Conservation (phyloP, 2,888 invertebrate species). For the Octonoba sinensis region DNA sequence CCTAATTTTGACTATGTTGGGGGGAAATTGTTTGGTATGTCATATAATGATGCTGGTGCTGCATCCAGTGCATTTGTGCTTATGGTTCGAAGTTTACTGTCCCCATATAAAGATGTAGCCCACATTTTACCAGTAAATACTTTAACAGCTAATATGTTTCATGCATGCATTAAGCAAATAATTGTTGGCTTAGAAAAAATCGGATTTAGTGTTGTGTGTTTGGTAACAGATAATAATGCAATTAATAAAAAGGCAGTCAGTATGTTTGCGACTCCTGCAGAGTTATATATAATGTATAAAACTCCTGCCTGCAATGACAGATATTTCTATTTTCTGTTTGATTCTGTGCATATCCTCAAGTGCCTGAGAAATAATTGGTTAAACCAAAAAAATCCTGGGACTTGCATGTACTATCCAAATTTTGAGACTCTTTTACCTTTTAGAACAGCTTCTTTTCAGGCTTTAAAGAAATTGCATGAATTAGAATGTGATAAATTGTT, state of each 20-base stretch:
- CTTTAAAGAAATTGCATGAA: not conserved
- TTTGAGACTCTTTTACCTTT: constrained; percentile 4
- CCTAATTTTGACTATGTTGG: constrained; percentile 16
- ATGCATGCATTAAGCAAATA: not conserved
- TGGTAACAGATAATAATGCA: constrained; percentile 1
- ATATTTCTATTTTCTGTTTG: constrained; percentile 6
- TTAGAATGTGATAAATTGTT: no score
- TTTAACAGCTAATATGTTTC: not conserved
- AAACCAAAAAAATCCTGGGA: constrained; percentile 5
- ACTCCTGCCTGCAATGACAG: not conserved
- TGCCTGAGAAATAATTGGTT: constrained; percentile 34
- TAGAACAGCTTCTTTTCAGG: constrained; percentile 1
- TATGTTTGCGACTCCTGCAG: not conserved
- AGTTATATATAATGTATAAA: not conserved
- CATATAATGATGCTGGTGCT: constrained; percentile 3
- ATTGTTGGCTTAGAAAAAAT: not conserved
- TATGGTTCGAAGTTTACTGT: constrained; percentile 23
- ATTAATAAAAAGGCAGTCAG: constrained; percentile 20
- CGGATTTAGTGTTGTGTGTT: not conserved
- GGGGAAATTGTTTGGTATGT: constrained; percentile 14
- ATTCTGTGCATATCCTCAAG: constrained; percentile 25
- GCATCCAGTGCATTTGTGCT: constrained; percentile 24
- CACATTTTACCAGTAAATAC: constrained; percentile 18
- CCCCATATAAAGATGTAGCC: constrained; percentile 24
- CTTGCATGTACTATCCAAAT: constrained; percentile 15